A percentile compares a stretch with the other conserved stretches of the same genome.
These are phyloP conservation scores for Oostethus manadensis DNA, from an alignment of 2,113 vertebrate genomes.

Conservation along the genomic window DNA sequence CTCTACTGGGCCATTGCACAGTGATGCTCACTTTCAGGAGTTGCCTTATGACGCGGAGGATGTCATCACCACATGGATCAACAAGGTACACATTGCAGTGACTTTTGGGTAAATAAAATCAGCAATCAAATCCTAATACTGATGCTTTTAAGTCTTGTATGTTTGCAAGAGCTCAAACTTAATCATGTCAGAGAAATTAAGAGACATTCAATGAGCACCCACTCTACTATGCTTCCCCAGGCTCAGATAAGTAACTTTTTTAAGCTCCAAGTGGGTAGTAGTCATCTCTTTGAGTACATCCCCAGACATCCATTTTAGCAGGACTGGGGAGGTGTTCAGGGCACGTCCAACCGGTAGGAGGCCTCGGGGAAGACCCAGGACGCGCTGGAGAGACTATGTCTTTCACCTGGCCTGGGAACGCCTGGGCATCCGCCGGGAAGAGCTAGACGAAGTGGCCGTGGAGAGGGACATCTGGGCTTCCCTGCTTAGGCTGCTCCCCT, in stretches of 20 bases:
- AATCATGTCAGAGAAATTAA: conserved; percentile 20
- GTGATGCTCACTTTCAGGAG: conserved; percentile 64
- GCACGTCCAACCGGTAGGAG: too few species aligned
- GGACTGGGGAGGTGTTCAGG: too few species aligned
- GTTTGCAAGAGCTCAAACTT: conserved; percentile 11
- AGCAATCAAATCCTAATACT: not conserved
- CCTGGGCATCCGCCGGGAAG: too few species aligned
- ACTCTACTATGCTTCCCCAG: conserved; percentile 7
- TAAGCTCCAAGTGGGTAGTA: conserved; percentile 3
- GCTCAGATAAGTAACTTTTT: conserved; percentile 7
- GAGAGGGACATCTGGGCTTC: too few species aligned
- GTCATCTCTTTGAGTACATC: conserved; percentile 9
- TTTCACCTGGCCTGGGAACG: too few species aligned
- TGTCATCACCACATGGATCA: conserved; percentile 92
- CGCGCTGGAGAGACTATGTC: too few species aligned
- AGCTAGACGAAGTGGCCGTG: too few species aligned
- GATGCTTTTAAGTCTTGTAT: not conserved
- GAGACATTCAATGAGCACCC: conserved; percentile 4
- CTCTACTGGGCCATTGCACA: conserved; percentile 62
- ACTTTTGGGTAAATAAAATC: conserved; percentile 1
- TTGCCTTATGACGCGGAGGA: conserved; percentile 96
- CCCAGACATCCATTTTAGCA: not conserved
- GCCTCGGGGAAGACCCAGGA: too few species aligned
- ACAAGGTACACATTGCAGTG: conserved; percentile 76
- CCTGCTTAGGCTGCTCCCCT: too few species aligned